Evolutionary conservation across 1,140 invertebrate species (phyloP), one percentile per base, ranked within the genome.

Genomic region (Venturia canescens): DNA sequence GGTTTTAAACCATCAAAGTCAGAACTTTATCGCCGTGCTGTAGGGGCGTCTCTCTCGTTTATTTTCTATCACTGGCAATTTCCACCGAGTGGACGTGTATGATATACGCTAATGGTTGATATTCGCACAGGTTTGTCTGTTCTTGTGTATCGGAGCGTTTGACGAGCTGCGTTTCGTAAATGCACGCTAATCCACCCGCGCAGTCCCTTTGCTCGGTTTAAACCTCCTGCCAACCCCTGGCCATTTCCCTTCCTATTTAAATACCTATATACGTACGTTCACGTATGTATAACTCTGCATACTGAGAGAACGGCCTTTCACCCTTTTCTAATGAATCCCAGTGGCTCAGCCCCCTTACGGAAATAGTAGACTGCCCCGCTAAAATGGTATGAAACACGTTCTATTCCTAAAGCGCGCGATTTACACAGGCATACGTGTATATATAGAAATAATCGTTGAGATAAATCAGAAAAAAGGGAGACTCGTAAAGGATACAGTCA

Each of bases 151-250:
- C 34, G 38, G 57, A 29, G 76, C 75, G 75, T 66, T 38, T 74
- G 53, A 77, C 31, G 60, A 70, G 81, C 50, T 80, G 78, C 81
- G 84, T 83, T 83, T 82, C 76, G 83, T 85, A 86, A 87, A 85
- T 86, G 83, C 82, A 82, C 80, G 81, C 84, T 86, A 87, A 87
- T 87, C 85, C 84, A 44, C 7, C 7, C 38, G 38, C 38, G 83
- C 75, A 80, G 48, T 74, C 72, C 29, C 13, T 48, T 69, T 44
- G 26, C 72, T 23, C 27, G 11, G 4, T 27, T n/a, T 48, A 3
- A 16, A 60, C 27, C 50, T 29, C 2, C 72, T 34, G 18, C 23
- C 3, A 18, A 29, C 23, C 71, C 13, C 31, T 63, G 16, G 67
- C 27, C 31, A 29, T 70, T 34, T 18, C 60, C 6, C n/a, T 63